Conservation (phyloP, 2,888 invertebrate genomes). For the Drosophila macrothrix region DNA sequence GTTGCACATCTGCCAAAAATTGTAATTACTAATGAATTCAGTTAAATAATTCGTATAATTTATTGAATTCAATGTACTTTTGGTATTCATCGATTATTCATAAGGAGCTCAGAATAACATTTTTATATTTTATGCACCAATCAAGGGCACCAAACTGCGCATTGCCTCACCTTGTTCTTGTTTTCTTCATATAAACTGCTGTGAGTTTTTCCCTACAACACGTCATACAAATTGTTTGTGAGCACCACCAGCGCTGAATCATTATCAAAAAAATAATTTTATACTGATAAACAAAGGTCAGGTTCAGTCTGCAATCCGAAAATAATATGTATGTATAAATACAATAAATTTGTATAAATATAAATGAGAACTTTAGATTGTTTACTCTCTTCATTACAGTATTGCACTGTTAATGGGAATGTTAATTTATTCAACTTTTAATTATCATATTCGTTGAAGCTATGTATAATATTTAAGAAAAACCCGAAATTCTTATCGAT, state of each 20-base stretch:
- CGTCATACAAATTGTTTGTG: conserved; percentile 47
- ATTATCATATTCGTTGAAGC: background rate
- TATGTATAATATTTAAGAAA: background rate
- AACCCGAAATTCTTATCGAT: background rate
- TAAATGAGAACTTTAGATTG: conserved; percentile 5
- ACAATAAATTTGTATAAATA: background rate
- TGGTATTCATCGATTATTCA: conserved; percentile 33
- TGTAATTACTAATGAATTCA: conserved; percentile 69
- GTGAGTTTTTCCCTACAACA: conserved; percentile 16
- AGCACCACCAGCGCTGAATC: conserved; percentile 25
- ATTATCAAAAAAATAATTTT: conserved; percentile 26
- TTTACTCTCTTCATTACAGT: conserved; percentile 4
- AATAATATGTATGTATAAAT: background rate
- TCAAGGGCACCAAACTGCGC: conserved; percentile 25
- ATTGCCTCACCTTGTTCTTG: conserved; percentile 25
- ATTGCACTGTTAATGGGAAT: conserved; percentile 3
- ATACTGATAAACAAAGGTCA: conserved; percentile 41
- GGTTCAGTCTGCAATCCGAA: conserved; percentile 11
- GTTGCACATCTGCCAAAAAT: conserved; percentile 49
- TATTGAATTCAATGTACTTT: conserved; percentile 41
- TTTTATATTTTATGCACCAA: conserved; percentile 4
- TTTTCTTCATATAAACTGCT: conserved; percentile 1
- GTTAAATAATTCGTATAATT: conserved; percentile 63
- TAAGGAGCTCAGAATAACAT: conserved; percentile 1
- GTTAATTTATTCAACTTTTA: conserved; percentile 8